Evolutionary conservation across 2,888 invertebrate species (phyloP), one percentile per base, ranked within the genome.

Genomic region (Agrotis clavis): DNA sequence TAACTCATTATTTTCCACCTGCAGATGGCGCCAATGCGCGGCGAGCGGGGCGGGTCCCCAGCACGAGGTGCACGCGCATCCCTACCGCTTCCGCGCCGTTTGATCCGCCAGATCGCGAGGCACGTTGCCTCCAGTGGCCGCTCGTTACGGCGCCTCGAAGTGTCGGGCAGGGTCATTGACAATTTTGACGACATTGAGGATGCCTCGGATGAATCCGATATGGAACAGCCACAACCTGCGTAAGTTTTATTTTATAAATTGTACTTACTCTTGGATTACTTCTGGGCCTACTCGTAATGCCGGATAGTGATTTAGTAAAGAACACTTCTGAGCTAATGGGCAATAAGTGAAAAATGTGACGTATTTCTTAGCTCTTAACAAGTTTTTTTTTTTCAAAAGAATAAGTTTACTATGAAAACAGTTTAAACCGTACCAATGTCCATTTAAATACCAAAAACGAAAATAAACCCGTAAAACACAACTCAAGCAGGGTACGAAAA

Each of bases 11-110:
- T 45, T 79, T 67, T 21, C 41, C 21, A 56, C 48, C 41, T 62
- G 14, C 81, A 96, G 96, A 96, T 96, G 96, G 96, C 96, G 92
- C 96, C 96, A 85, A 96, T 96, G 96, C 96, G 96, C 88, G 95
- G 95, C 82, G 96, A 96, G 88, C 94, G 96, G 76, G 93, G 96
- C 68, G 96, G 95, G 5, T 96, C 96, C 70, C 96, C 96, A 48
- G 96, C 96, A 18, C 89, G 94, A 64, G 96, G 92, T 75, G 95
- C 86, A 97, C 97, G 95, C 77, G 95, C 95, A 11, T 93, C 94
- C 6, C 90, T 96, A 51, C 96, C 96, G n/a, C 90, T 96, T 57
- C 96, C 96, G 14, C 92, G 96, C 30, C 92, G 95, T 9, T 91
- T 96, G 79, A 96, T 96, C 86, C 90, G 96, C 13, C 96, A 96